Base-by-base conservation (phyloP, 2,113 vertebrate species). In the Embiotoca jacksoni region DNA sequence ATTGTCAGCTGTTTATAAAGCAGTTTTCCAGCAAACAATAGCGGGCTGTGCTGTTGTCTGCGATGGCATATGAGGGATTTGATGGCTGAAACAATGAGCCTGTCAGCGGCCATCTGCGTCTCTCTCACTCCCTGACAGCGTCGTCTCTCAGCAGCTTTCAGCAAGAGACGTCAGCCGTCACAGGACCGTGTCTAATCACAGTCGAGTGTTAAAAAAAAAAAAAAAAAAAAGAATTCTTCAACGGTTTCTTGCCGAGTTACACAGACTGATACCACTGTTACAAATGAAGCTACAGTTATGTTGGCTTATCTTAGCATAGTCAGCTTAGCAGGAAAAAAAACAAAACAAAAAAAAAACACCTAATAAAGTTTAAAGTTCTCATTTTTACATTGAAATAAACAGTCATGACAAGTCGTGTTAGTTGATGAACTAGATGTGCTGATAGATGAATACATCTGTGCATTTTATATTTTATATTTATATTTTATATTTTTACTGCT, bases 51-150 rank as follows among this genome's bases (percentile, higher is more conserved):
- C 82, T 54, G 53, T 60, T 65, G 66, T 78, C 41, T 64, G 67
- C 13, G 39, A 83, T 35, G 74, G 68, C 52, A 59, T 70, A 71
- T 55, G 72, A 81, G 77, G 69, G 71, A 79, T 84, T 83, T 81
- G 71, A 74, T 63, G 66, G 44, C 58, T 75, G 72, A 30, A 74
- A 83, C 65, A 88, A 84, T 73, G 53, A 85, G 67, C 58, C 59
- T 73, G 76, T 80, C 69, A 72, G 68, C 66, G 30, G 72, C 80
- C 78, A 87, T 83, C 75, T 81, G 83, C 50, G 67, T 59, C 70
- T 53, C 61, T 44, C 66, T 62, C 37, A 31, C 71, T 64, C 78
- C 69, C 72, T 33, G 58, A 63, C 30, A 61, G 55, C 69, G 49
- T 33, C 76, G 76, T 75, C 50, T 37, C 54, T 73, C 33, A 32